phyloP scores from a whole-genome alignment of 2,797 vertebrate species.

The Cyclura pinguis region DNA sequence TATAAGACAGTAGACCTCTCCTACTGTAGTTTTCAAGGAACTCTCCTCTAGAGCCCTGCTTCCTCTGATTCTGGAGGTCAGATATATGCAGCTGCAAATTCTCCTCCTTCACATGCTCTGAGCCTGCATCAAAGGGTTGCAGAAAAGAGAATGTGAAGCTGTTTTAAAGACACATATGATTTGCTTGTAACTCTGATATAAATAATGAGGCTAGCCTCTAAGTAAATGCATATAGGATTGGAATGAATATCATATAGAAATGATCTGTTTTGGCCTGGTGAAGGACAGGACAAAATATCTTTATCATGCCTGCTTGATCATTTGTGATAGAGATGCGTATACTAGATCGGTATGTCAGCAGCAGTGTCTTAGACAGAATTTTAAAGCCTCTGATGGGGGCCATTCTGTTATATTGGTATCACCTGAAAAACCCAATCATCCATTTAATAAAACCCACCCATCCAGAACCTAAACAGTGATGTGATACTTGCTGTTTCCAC shows the following conservation, averaged over 20 bases:
- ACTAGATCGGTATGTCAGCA: constrained; percentile 15
- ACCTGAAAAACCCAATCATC: constrained; percentile 73
- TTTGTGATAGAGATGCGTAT: background rate
- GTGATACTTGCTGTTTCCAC: constrained; percentile 67
- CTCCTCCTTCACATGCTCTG: no score
- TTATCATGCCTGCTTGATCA: rapidly evolving
- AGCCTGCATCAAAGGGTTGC: background rate
- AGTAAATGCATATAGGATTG: background rate
- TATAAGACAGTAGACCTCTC: background rate
- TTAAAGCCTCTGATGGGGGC: background rate
- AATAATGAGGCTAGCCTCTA: background rate
- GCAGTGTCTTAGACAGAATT: constrained; percentile 38
- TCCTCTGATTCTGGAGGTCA: background rate
- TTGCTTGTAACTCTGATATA: background rate
- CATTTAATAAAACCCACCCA: constrained; percentile 74
- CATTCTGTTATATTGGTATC: constrained; percentile 64
- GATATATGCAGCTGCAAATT: background rate
- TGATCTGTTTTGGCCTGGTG: background rate
- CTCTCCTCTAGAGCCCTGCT: background rate
- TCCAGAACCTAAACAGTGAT: constrained; percentile 68
- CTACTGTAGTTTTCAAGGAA: background rate
- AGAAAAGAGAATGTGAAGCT: background rate
- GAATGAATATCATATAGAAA: background rate
- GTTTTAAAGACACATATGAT: background rate
- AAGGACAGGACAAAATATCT: background rate